These are phyloP conservation scores for Meandrusa payeni DNA, from an alignment of 2,888 invertebrate genomes.

Conservation along the genomic window DNA sequence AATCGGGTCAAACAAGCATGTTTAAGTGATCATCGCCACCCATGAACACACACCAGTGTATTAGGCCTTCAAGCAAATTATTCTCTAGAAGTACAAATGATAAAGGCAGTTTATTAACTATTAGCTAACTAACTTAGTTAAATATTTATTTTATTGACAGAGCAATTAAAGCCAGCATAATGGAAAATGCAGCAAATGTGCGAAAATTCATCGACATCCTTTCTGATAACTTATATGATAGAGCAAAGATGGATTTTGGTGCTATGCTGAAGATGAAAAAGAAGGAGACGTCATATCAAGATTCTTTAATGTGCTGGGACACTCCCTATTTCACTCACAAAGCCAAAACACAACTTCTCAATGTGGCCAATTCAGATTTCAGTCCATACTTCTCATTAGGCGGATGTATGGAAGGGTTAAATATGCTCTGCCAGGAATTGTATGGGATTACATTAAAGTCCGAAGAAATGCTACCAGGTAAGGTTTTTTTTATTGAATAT, in stretches of 20 bases:
- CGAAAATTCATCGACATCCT: slow-evolving; percentile 89
- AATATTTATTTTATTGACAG: slow-evolving; percentile 57
- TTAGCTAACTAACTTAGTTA: too few relatives aligned
- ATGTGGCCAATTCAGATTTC: slow-evolving; percentile 86
- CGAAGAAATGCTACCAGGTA: slow-evolving; percentile 85
- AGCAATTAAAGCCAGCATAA: slow-evolving; percentile 93
- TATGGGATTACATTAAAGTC: slow-evolving; percentile 90
- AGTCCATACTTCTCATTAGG: slow-evolving; percentile 95
- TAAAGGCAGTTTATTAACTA: too few relatives aligned
- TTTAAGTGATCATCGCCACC: too few relatives aligned
- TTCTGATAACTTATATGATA: slow-evolving; percentile 84
- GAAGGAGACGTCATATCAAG: slow-evolving; percentile 49
- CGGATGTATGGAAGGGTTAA: slow-evolving; percentile 98
- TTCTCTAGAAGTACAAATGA: too few relatives aligned
- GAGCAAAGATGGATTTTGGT: slow-evolving; percentile 88
- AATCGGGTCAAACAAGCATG: too few relatives aligned
- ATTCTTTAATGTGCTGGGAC: slow-evolving; percentile 88
- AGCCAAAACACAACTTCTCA: slow-evolving; percentile 85
- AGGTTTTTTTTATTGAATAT: too few relatives aligned
- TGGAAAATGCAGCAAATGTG: slow-evolving; percentile 90
- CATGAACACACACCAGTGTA: too few relatives aligned
- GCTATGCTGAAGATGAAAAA: slow-evolving; percentile 89
- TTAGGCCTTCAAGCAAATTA: too few relatives aligned
- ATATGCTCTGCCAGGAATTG: slow-evolving; percentile 89
- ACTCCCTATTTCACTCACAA: slow-evolving; percentile 91